phyloP scores from a whole-genome alignment of 1,140 invertebrate genomes.

The Sitobion miscanthi region DNA sequence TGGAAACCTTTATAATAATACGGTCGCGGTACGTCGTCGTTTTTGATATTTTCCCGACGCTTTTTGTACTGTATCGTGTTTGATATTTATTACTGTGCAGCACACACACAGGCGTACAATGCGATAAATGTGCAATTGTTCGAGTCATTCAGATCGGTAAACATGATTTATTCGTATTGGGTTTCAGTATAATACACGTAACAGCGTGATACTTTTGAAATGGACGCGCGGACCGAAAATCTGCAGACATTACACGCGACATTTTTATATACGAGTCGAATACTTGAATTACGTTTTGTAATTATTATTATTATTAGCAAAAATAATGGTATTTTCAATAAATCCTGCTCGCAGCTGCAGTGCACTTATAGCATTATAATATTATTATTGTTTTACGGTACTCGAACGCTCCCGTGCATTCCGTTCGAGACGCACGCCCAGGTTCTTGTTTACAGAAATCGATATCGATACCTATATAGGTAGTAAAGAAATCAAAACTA shows the following conservation, averaged over 20 bases:
- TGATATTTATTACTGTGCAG: background rate
- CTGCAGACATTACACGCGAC: background rate
- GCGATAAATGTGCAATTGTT: conserved; percentile 16
- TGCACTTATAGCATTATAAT: too few relatives aligned
- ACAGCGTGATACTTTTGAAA: conserved; percentile 9
- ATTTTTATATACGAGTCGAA: background rate
- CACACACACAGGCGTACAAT: background rate
- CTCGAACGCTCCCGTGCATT: background rate
- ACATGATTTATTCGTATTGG: conserved; percentile 16
- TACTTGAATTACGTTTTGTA: background rate
- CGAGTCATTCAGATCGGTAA: background rate
- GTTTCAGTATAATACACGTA: background rate
- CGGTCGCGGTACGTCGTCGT: background rate
- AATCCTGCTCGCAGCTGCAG: background rate
- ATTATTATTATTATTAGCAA: conserved; percentile 8
- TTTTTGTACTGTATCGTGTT: background rate
- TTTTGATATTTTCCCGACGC: background rate
- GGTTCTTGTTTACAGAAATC: background rate
- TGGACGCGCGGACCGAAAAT: background rate
- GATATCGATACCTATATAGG: background rate
- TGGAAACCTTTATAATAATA: conserved; percentile 10
- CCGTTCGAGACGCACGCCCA: background rate
- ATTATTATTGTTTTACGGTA: background rate
- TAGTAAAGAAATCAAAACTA: background rate
- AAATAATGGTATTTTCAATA: background rate